Conservation (phyloP, 2,888 invertebrate species). For the Daptonema setosum region DNA sequence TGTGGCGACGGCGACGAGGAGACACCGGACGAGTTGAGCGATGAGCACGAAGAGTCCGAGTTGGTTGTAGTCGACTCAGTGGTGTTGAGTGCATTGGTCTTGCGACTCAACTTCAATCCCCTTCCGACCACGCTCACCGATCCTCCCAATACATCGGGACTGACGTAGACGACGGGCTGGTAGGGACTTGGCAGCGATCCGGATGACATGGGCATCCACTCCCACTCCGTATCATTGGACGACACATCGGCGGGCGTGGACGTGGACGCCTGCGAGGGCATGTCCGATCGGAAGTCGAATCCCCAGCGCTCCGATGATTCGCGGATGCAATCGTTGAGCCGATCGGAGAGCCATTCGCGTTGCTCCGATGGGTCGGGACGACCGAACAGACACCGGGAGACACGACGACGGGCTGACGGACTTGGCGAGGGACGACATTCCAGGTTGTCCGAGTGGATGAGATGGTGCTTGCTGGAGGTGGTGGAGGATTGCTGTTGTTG, state of each 20-base stretch:
- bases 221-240: neutral
- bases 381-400: neutral
- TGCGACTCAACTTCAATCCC: no score
- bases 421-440: slow-evolving; percentile 7
- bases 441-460: no score
- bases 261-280: neutral
- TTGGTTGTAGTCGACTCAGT: no score
- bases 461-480: no score
- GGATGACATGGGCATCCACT: neutral
- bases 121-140: no score
- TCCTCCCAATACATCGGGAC: no score
- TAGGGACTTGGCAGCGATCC: neutral
- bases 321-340: neutral
- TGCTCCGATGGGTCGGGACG: neutral
- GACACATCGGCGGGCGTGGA: neutral
- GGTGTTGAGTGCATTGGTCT: no score
- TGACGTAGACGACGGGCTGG: neutral
- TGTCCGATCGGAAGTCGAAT: neutral
- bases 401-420: neutral
- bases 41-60: no score
- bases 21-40: no score
- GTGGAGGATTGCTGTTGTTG: no score
- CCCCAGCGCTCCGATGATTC: neutral
- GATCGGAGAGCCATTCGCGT: neutral
- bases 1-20: no score